Percentiles rank a stretch among this genome's conserved stretches.
phyloP scores from a whole-genome alignment of 2,888 invertebrate species.

The Sthenelais limicola region DNA sequence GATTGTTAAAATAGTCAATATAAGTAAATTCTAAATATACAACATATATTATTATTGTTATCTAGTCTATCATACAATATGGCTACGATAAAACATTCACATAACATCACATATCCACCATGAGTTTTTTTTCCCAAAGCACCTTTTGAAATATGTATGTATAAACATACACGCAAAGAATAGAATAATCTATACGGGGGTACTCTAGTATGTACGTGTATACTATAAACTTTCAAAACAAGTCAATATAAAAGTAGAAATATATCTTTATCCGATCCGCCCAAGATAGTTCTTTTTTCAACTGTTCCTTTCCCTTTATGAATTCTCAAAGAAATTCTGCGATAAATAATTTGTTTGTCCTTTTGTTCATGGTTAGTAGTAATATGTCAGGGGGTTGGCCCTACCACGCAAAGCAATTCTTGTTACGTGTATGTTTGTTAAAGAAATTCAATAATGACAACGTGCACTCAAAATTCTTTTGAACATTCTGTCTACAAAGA shows the following conservation, averaged over 20 bases:
- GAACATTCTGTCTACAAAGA: too few relatives aligned
- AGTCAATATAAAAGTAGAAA: slow-evolving; percentile 37
- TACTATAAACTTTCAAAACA: slow-evolving; percentile 18
- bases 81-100: slow-evolving; percentile 27
- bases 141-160: slow-evolving; percentile 39
- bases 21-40: slow-evolving; percentile 36
- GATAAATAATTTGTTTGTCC: too few relatives aligned
- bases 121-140: slow-evolving; percentile 36
- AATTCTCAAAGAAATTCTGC: too few relatives aligned
- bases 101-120: slow-evolving; percentile 36
- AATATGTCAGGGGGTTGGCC: too few relatives aligned
- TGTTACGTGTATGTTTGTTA: too few relatives aligned
- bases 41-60: slow-evolving; percentile 25
- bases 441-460: too few relatives aligned
- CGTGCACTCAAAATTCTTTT: too few relatives aligned
- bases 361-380: too few relatives aligned
- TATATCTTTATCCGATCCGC: too few relatives aligned
- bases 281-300: too few relatives aligned
- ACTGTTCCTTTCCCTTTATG: too few relatives aligned
- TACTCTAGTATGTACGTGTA: slow-evolving; percentile 22
- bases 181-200: slow-evolving; percentile 20
- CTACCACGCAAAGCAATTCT: too few relatives aligned
- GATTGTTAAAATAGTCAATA: slow-evolving; percentile 33
- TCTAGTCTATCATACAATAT: slow-evolving; percentile 16
- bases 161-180: slow-evolving; percentile 33